Evolutionary conservation across 2,888 invertebrate species (phyloP).

Genomic region (Glyphotaelius pellucidus): DNA sequence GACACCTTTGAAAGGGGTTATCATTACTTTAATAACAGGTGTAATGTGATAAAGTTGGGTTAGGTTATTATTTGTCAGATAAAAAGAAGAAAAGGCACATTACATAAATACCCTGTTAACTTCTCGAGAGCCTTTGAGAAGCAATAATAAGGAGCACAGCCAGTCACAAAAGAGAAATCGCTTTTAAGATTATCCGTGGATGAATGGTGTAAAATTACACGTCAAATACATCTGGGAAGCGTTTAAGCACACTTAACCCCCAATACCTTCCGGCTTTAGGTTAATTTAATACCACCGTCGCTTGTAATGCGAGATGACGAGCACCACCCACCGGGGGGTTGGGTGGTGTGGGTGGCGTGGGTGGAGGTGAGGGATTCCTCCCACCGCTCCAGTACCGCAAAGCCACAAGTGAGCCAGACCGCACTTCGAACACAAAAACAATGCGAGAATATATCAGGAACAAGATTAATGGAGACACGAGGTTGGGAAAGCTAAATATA

Average conservation of each 20-base stretch:
- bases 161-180: slow-evolving; percentile 21
- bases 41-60: not conserved
- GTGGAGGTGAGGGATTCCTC: not conserved
- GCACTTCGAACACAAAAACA: not conserved
- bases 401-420: slow-evolving; percentile 21
- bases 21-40: not conserved
- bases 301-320: slow-evolving; percentile 23
- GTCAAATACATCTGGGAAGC: slow-evolving; percentile 36
- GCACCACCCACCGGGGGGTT: not conserved
- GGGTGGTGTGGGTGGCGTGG: not conserved
- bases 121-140: not conserved
- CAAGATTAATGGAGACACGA: not conserved
- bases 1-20: not conserved
- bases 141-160: slow-evolving; percentile 3
- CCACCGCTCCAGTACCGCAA: not conserved
- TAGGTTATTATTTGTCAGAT: not conserved
- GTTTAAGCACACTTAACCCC: slow-evolving; percentile 45
- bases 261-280: slow-evolving; percentile 28
- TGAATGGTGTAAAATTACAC: slow-evolving; percentile 43
- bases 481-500: not conserved
- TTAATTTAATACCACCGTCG: slow-evolving; percentile 40
- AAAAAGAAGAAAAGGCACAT: not conserved
- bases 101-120: not conserved
- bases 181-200: not conserved
- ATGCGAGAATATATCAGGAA: slow-evolving; percentile 2